Evolutionary conservation across 53 echinoderm and acorn worm genomes (phyloP).

Genomic region (Astropecten irregularis): DNA sequence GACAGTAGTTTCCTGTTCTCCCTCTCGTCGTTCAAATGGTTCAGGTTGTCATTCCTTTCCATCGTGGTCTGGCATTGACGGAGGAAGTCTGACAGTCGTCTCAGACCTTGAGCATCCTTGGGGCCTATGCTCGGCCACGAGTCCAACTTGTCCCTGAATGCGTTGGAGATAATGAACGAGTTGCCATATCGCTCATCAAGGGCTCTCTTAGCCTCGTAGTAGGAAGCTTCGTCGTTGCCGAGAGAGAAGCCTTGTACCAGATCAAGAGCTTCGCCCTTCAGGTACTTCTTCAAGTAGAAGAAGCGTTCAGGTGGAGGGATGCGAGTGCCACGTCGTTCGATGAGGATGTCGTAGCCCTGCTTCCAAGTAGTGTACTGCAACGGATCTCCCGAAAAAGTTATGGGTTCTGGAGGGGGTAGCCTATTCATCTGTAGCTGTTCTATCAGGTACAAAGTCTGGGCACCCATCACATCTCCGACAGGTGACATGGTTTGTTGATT

Average conservation of each 20-base stretch:
- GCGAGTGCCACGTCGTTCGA: slow-evolving; percentile 1
- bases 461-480: too few relatives aligned
- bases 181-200: slow-evolving; percentile 37
- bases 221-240: neutral
- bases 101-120: slow-evolving; percentile 16
- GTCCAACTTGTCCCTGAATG: slow-evolving; percentile 47
- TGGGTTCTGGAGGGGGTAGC: slow-evolving; percentile 50
- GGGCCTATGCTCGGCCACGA: slow-evolving; percentile 34
- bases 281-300: slow-evolving; percentile 28
- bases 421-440: slow-evolving; percentile 22
- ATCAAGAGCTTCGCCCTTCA: neutral
- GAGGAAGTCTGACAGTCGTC: slow-evolving; percentile 21
- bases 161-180: slow-evolving; percentile 44
- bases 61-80: slow-evolving; percentile 37
- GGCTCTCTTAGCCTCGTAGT: slow-evolving; percentile 9
- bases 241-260: slow-evolving; percentile 24
- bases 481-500: too few relatives aligned
- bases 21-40: slow-evolving; percentile 24
- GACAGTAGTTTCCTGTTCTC: slow-evolving; percentile 43
- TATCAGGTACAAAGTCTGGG: neutral
- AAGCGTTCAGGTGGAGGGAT: slow-evolving; percentile 22
- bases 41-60: neutral
- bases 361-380: slow-evolving; percentile 42
- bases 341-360: slow-evolving; percentile 16
- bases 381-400: slow-evolving; percentile 33